These are phyloP conservation scores for Globicephala melas DNA, from an alignment of 2,113 vertebrate species.

Conservation along the genomic window DNA sequence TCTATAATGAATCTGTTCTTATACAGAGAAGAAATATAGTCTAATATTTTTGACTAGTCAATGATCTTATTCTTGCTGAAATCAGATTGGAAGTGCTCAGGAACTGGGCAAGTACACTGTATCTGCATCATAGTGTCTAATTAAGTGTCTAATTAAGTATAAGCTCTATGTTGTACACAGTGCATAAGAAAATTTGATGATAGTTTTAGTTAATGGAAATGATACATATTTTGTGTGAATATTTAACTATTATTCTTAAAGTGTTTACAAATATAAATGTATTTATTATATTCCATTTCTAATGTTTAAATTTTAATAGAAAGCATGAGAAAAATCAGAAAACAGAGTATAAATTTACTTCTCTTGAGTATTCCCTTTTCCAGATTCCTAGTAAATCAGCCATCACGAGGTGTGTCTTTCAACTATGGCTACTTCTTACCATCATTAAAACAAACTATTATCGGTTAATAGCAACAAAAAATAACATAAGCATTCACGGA, in stretches of 20 bases:
- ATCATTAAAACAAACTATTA: background rate
- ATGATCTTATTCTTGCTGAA: background rate
- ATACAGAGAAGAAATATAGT: background rate
- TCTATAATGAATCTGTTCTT: background rate
- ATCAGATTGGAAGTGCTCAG: background rate
- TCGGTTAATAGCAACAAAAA: background rate
- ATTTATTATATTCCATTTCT: background rate
- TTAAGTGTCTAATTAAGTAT: background rate
- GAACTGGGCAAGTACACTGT: background rate
- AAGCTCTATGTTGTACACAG: background rate
- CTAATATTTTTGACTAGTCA: background rate
- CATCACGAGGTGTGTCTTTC: background rate
- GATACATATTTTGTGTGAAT: background rate
- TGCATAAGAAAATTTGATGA: background rate
- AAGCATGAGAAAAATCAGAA: background rate
- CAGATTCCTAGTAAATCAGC: background rate
- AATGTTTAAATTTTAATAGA: background rate
- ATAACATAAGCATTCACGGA: rapidly evolving
- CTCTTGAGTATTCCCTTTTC: background rate
- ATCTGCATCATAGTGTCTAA: background rate
- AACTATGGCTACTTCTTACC: background rate
- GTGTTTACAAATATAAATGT: background rate
- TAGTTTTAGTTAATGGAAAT: background rate
- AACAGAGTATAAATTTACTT: background rate
- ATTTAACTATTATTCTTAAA: background rate